Percentiles rank a stretch among this genome's conserved stretches.
Evolutionary conservation across 2,888 invertebrate species (phyloP).

Genomic region (Thereva unica): DNA sequence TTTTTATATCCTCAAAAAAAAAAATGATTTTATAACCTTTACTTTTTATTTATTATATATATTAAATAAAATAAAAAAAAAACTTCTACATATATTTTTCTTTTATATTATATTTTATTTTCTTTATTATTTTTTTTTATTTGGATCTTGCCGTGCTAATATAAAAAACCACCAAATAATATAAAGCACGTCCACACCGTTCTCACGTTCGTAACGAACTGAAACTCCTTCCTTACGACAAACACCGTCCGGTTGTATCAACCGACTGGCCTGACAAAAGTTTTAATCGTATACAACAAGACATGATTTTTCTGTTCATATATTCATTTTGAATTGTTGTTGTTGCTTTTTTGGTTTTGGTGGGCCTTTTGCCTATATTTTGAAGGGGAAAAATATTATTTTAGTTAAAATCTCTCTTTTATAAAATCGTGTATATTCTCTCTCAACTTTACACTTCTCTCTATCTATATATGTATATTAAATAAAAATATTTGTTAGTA

Average conservation of each 20-base stretch:
- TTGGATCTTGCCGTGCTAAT: conserved; percentile 24
- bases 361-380: neutral
- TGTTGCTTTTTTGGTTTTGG: conserved; percentile 2
- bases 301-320: conserved; percentile 28
- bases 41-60: no score
- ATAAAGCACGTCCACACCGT: conserved; percentile 54
- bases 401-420: no score
- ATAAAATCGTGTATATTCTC: no score
- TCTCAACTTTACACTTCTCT: no score
- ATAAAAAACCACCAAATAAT: conserved; percentile 20
- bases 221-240: conserved; percentile 46
- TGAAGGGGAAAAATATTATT: conserved; percentile 6
- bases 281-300: conserved; percentile 24
- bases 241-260: conserved; percentile 37
- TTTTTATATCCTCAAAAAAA: no score
- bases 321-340: conserved; percentile 22
- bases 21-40: no score
- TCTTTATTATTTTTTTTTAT: conserved; percentile 6
- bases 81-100: no score
- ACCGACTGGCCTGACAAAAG: conserved; percentile 45
- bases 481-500: no score
- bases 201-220: conserved; percentile 57
- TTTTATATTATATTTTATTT: conserved; percentile 4
- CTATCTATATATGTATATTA: no score
- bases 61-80: no score